Evolutionary conservation across 2,888 invertebrate species (phyloP).

Genomic region (Lacanobia wlatinum): DNA sequence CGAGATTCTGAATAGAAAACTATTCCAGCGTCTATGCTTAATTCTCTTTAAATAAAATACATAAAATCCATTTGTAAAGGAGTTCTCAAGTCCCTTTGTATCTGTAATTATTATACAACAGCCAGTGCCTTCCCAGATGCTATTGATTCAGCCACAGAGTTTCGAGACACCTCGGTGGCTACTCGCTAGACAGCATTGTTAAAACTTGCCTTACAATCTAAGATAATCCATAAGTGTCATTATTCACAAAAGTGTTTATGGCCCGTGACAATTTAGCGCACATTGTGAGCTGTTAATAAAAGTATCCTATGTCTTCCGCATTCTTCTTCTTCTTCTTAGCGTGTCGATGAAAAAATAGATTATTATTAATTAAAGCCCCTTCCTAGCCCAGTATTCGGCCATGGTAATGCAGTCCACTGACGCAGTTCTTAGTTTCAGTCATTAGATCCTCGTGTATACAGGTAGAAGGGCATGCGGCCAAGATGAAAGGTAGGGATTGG

Average conservation of each 20-base stretch:
- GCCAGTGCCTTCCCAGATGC: neutral
- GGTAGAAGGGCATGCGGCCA: no score
- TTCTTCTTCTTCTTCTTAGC: no score
- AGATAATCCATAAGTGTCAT: neutral
- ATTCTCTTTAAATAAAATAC: neutral
- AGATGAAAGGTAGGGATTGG: no score
- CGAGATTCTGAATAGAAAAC: neutral
- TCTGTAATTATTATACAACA: constrained; percentile 5
- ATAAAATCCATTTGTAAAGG: neutral
- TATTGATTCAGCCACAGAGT: constrained; percentile 17
- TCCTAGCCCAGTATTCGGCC: no score
- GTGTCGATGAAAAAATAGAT: no score
- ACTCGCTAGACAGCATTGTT: neutral
- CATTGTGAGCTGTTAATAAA: no score
- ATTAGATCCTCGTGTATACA: no score
- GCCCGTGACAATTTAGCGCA: neutral
- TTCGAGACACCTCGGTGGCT: neutral
- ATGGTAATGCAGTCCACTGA: no score
- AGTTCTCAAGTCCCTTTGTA: neutral
- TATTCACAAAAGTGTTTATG: neutral
- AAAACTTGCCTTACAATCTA: neutral
- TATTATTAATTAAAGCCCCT: no score
- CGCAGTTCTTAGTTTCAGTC: no score
- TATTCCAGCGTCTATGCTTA: neutral
- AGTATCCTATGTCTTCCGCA: no score